Conservation (phyloP, 2,113 vertebrate species). For the Rhynchopsitta pachyrhyncha region DNA sequence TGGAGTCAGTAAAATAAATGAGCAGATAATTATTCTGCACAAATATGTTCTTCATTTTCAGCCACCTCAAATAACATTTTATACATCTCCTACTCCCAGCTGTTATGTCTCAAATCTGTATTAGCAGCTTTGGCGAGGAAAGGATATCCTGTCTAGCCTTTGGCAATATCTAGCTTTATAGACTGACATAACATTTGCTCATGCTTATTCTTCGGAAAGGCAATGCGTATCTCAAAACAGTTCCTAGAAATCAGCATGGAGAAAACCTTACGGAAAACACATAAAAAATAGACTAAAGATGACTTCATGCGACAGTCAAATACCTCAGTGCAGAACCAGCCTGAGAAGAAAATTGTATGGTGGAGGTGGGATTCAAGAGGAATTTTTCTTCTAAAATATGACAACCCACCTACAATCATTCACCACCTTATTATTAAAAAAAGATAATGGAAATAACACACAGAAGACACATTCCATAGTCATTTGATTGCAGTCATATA, state of each 20-base stretch:
- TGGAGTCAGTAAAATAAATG: neutral
- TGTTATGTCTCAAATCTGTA: neutral
- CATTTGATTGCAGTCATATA: constrained; percentile 31
- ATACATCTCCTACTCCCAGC: neutral
- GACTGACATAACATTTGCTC: neutral
- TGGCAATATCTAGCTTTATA: neutral
- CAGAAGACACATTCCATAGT: neutral
- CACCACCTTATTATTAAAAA: constrained; percentile 58
- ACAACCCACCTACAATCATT: constrained; percentile 61
- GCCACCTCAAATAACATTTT: neutral
- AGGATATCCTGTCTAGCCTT: neutral
- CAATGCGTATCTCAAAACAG: neutral
- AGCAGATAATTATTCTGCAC: neutral
- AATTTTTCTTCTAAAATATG: constrained; percentile 42
- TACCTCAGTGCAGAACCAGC: neutral
- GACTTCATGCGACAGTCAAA: neutral
- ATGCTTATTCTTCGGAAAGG: neutral
- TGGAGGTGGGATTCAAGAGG: constrained; percentile 46
- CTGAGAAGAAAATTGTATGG: constrained; percentile 46
- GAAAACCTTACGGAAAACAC: neutral
- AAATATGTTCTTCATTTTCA: constrained; percentile 10
- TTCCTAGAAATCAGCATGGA: neutral
- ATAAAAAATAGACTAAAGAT: neutral
- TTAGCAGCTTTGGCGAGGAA: neutral
- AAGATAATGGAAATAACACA: constrained; percentile 28